A percentile compares a stretch with the other conserved stretches of the same genome.
Conservation (phyloP, 2,113 vertebrate species). For the Euleptes europaea region DNA sequence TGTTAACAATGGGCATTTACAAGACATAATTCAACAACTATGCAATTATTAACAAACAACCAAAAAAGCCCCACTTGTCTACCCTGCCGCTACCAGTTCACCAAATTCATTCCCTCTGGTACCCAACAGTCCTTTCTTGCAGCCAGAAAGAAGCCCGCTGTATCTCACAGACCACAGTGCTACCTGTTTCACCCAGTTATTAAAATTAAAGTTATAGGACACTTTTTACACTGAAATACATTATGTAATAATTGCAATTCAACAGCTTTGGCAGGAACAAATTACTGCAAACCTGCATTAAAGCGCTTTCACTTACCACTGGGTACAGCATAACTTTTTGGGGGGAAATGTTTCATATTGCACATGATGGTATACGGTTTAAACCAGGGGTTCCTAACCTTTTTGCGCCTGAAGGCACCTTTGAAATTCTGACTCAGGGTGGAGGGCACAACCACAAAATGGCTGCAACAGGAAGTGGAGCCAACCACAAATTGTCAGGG, state of each 20-base stretch:
- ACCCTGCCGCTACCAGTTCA: neutral
- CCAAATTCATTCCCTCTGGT: too few species aligned
- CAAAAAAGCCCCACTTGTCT: too few species aligned
- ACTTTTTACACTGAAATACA: neutral
- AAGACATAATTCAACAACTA: neutral
- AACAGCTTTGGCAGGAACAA: neutral
- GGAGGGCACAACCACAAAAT: too few species aligned
- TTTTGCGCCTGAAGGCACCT: too few species aligned
- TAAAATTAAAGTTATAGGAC: neutral
- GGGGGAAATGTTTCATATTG: too few species aligned
- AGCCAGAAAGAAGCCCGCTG: neutral
- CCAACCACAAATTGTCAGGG: too few species aligned
- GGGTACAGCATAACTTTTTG: too few species aligned
- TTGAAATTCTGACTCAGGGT: too few species aligned
- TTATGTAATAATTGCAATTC: neutral
- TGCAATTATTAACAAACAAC: neutral
- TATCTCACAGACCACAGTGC: neutral
- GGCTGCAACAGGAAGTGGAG: too few species aligned
- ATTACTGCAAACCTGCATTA: neutral
- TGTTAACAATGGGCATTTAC: neutral
- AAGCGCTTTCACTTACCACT: neutral
- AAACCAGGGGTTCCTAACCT: too few species aligned
- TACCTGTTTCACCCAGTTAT: neutral
- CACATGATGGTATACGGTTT: too few species aligned
- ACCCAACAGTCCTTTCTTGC: neutral